Conservation (phyloP, 2,113 vertebrate species). For the Psammodynastes pulverulentus region DNA sequence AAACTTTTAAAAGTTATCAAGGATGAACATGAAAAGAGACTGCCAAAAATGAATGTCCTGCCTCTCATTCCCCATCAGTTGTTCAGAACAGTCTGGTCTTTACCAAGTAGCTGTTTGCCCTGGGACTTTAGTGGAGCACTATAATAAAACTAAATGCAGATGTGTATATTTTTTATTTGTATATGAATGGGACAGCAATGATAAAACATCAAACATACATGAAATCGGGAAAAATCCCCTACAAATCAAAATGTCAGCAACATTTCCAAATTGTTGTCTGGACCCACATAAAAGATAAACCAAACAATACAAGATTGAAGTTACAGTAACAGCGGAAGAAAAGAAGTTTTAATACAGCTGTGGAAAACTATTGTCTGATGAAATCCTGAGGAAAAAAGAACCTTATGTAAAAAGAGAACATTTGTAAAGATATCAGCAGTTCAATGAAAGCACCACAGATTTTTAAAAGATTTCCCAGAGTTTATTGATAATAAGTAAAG, state of each 20-base stretch:
- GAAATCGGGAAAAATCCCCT: background rate
- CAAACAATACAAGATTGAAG: background rate
- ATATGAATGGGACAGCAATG: slow-evolving; percentile 18
- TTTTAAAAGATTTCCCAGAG: background rate
- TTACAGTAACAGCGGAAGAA: background rate
- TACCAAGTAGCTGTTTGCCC: background rate
- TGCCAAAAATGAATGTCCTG: background rate
- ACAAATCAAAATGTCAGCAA: background rate
- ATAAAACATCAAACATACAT: background rate
- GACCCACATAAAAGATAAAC: background rate
- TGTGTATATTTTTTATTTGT: background rate
- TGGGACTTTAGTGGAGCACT: background rate
- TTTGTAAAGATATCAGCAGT: background rate
- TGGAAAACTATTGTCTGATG: background rate
- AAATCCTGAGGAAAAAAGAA: background rate
- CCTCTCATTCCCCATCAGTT: background rate
- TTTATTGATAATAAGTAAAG: background rate
- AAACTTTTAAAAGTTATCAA: background rate
- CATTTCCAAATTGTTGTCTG: background rate
- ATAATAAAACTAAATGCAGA: background rate
- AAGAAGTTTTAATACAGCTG: background rate
- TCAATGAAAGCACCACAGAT: background rate
- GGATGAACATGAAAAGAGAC: background rate
- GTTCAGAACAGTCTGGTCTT: background rate
- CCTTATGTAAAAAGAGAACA: background rate